Evolutionary conservation across 2,888 invertebrate genomes (phyloP).

Genomic region (Pycnomerus fuliginosus): DNA sequence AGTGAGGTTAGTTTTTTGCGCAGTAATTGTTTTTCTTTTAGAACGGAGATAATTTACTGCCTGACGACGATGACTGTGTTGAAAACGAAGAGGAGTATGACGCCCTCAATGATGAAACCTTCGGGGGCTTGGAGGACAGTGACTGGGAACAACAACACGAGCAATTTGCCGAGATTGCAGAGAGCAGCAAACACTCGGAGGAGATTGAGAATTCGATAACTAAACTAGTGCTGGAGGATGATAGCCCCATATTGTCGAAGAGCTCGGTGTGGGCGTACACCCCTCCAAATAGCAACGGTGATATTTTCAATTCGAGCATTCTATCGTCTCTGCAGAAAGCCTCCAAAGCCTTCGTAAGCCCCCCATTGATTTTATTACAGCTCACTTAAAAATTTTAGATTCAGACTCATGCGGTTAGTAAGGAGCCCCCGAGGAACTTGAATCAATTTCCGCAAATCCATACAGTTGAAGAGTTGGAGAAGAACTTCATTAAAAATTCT

Average conservation of each 20-base stretch:
- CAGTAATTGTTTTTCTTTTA: constrained; percentile 26
- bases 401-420: constrained; percentile 28
- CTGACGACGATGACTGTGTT: constrained; percentile 62
- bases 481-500: constrained; percentile 59
- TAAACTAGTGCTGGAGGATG: constrained; percentile 36
- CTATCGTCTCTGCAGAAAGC: constrained; percentile 39
- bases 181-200: constrained; percentile 51
- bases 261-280: constrained; percentile 45
- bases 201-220: constrained; percentile 45
- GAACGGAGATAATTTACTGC: constrained; percentile 44
- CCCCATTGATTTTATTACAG: not conserved
- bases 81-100: constrained; percentile 79
- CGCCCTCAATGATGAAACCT: constrained; percentile 90
- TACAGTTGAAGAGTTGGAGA: constrained; percentile 73
- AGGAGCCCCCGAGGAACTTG: not conserved
- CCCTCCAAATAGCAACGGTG: constrained; percentile 36
- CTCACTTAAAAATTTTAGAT: constrained; percentile 26
- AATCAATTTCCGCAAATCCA: constrained; percentile 56
- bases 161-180: constrained; percentile 64
- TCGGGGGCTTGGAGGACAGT: constrained; percentile 70
- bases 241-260: constrained; percentile 26
- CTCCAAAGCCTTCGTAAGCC: constrained; percentile 44
- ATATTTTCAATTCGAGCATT: constrained; percentile 32
- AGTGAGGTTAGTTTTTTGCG: not conserved
- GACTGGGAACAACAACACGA: constrained; percentile 77